Evolutionary conservation across 2,797 vertebrate genomes (phyloP), one percentile per base, ranked within the genome.

Genomic region (Pipistrellus pygmaeus): DNA sequence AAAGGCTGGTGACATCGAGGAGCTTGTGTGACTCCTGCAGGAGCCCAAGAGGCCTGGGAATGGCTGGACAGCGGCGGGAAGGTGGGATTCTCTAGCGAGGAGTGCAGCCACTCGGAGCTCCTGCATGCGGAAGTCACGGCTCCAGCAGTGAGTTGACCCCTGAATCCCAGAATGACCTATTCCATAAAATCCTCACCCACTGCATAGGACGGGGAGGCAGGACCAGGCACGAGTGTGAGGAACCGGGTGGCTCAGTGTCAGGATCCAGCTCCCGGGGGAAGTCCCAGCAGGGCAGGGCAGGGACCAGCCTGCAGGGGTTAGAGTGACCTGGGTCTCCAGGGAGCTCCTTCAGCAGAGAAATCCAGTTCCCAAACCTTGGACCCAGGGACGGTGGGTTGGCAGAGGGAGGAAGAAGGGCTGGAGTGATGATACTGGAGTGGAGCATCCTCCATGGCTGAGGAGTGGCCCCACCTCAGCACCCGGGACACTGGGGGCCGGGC

Each of bases 31-130:
- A 30, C 73, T 85, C 51, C 53, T 73, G 32, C 64, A 17, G 72
- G n/a, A 44, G 11, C 72, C 13, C 44, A 3, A 35, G 46, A 8
- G 30, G 30, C 21, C 3, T 38, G n/a, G 62, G 30, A 32, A 90
- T 4, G 23, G n/a, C 38, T 76, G 25, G 46, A 68, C 2, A 4
- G 20, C 38, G 14, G 8, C 17, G 0, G 3, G 18, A 71, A 5
- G 0, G 4, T 5, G 53, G 53, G 25, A 8, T 38, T 5, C 20
- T 1, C 0, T 10, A 12, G 27, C 13, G 20, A 62, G 62, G 32
- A 55, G 7, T 0, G n/a, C 15, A n/a, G 71, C n/a, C 55, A 35
- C 6, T 18, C 1, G 0, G 27, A 25, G 13, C 30, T 21, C 30
- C 55, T 51, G 6, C 14, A 1, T 10, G 9, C 8, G 13, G 64